Evolutionary conservation across 1,140 invertebrate species (phyloP).

Genomic region (Teleogryllus occipitalis): DNA sequence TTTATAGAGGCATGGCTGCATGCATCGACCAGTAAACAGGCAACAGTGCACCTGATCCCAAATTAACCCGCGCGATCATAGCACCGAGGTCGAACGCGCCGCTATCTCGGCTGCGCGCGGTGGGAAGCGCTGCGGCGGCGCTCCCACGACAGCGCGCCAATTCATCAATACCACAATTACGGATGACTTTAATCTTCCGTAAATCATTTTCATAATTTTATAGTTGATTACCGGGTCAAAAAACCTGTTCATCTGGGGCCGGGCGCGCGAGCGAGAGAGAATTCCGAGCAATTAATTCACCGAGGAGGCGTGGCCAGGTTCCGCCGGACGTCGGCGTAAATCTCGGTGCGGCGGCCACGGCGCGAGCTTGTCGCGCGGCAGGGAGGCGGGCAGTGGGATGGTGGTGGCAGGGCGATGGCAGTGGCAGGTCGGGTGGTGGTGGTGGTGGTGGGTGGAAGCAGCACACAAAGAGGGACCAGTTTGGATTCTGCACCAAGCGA

Average conservation of each 20-base stretch:
- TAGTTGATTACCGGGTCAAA: neutral
- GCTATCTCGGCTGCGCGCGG: no score
- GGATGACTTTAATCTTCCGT: neutral
- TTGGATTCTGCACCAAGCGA: no score
- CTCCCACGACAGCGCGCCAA: neutral
- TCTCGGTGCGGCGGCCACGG: neutral
- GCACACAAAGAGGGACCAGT: no score
- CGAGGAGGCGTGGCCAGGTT: neutral
- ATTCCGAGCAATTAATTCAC: neutral
- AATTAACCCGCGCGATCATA: no score
- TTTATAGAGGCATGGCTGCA: no score
- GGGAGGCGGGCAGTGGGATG: neutral
- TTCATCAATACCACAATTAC: neutral
- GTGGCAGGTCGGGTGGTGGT: no score
- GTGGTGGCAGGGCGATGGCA: no score
- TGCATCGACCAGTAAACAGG: no score
- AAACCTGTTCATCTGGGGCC: neutral
- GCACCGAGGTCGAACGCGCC: no score
- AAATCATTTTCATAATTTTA: conserved; percentile 2
- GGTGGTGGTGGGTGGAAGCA: no score
- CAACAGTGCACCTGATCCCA: no score
- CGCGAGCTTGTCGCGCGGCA: neutral
- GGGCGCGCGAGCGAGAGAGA: neutral
- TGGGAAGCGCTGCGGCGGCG: neutral
- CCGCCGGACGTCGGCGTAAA: neutral